Conservation (phyloP, 2,888 invertebrate genomes). For the Spicauda simplicius region DNA sequence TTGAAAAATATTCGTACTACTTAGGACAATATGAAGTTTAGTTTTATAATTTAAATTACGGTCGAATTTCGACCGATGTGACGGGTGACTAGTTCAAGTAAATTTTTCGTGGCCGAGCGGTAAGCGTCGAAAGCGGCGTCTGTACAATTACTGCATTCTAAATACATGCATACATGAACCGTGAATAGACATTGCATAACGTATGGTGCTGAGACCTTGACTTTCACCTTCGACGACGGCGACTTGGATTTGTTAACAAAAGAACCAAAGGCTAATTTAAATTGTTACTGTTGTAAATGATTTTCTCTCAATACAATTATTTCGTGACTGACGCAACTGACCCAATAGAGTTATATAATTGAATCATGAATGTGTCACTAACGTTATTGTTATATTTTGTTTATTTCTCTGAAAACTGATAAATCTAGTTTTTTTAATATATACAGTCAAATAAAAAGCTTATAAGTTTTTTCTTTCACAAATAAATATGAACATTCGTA, state of each 20-base stretch:
- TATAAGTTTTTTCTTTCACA: too few species aligned
- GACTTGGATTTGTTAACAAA: neutral
- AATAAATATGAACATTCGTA: too few species aligned
- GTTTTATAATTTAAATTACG: too few species aligned
- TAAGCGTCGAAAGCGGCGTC: neutral
- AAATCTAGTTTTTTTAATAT: too few species aligned
- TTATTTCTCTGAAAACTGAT: too few species aligned
- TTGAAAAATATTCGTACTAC: too few species aligned
- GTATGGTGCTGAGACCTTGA: conserved; percentile 59
- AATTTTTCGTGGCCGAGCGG: too few species aligned
- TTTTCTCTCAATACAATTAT: neutral
- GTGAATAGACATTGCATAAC: conserved; percentile 36
- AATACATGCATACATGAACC: neutral
- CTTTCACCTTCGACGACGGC: conserved; percentile 62
- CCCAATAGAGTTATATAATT: neutral
- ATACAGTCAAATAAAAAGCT: too few species aligned
- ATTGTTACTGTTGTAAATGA: neutral
- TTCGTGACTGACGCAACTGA: conserved; percentile 1
- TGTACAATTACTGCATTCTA: neutral
- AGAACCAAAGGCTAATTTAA: neutral
- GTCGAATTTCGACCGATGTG: too few species aligned
- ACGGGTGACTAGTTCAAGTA: too few species aligned
- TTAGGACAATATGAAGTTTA: too few species aligned
- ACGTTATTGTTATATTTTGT: neutral
- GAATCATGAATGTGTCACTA: neutral